Percentiles rank a stretch among this genome's conserved stretches.
phyloP scores from a whole-genome alignment of 2,888 invertebrate species.

The Amblyjoppa fuscipennis region DNA sequence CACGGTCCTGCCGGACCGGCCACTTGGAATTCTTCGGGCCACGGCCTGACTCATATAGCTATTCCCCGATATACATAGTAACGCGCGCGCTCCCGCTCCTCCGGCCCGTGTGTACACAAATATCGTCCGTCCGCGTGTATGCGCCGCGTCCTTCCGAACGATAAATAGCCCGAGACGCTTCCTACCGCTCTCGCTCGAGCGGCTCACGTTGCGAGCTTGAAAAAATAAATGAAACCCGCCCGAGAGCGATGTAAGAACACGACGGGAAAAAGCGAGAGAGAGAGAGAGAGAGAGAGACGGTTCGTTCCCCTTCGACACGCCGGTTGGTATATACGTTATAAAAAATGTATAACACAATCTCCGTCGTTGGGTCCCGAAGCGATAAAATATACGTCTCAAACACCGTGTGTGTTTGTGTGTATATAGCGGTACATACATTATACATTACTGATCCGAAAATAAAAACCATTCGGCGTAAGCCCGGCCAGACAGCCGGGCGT shows the following conservation, averaged over 20 bases:
- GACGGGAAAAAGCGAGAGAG: not conserved
- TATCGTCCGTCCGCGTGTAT: conserved; percentile 34
- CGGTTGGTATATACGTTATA: conserved; percentile 39
- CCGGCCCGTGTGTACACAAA: conserved; percentile 52
- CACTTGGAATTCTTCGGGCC: conserved; percentile 70
- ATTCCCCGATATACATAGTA: conserved; percentile 43
- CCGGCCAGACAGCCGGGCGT: not conserved
- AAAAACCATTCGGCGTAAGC: conserved; percentile 41
- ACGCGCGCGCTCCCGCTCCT: not conserved
- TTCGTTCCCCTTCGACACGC: conserved; percentile 7
- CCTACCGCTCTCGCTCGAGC: conserved; percentile 34
- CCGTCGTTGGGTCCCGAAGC: conserved; percentile 33
- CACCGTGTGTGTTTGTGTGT: not conserved
- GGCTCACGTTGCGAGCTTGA: conserved; percentile 45
- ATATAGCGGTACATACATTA: conserved; percentile 43
- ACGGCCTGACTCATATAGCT: conserved; percentile 50
- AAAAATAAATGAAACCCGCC: conserved; percentile 61
- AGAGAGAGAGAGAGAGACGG: not conserved
- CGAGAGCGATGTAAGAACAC: not conserved
- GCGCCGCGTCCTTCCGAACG: conserved; percentile 57
- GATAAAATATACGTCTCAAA: conserved; percentile 54
- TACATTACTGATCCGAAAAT: conserved; percentile 59
- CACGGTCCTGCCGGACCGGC: conserved; percentile 60
- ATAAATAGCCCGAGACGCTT: conserved; percentile 69
- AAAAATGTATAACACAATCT: conserved; percentile 63